A percentile compares a stretch with the other conserved stretches of the same genome.
Evolutionary conservation across 2,113 vertebrate genomes (phyloP).

Genomic region (Corynorhinus townsendii): DNA sequence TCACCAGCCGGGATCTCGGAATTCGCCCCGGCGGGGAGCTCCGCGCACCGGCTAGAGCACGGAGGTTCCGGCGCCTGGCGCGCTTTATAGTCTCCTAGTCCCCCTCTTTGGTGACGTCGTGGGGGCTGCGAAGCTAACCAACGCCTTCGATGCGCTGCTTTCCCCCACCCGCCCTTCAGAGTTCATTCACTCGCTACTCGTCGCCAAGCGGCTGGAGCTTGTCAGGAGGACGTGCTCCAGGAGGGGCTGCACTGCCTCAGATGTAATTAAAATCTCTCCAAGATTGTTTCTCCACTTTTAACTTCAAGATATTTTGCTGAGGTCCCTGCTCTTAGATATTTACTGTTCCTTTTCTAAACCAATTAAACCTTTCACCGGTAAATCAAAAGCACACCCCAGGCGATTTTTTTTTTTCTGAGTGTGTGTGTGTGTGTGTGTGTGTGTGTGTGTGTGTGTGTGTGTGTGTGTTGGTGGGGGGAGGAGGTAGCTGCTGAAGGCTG

Average conservation of each 20-base stretch:
- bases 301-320: not conserved
- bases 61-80: not conserved
- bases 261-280: not conserved
- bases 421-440: no score
- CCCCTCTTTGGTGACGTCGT: not conserved
- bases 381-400: not conserved
- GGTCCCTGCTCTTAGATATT: not conserved
- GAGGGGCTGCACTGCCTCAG: not conserved
- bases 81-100: not conserved
- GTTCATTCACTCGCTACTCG: not conserved
- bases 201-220: not conserved
- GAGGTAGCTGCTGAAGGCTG: not conserved
- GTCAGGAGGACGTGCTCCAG: not conserved
- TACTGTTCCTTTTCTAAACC: not conserved
- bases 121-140: not conserved
- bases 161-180: not conserved
- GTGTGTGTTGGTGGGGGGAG: no score
- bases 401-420: not conserved
- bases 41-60: not conserved
- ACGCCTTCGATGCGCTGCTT: not conserved
- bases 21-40: not conserved
- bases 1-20: not conserved
- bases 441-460: no score
- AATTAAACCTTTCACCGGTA: not conserved
- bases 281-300: not conserved